These are phyloP conservation scores for Lycodopsis pacificus DNA, from an alignment of 2,797 vertebrate genomes.

Conservation along the genomic window DNA sequence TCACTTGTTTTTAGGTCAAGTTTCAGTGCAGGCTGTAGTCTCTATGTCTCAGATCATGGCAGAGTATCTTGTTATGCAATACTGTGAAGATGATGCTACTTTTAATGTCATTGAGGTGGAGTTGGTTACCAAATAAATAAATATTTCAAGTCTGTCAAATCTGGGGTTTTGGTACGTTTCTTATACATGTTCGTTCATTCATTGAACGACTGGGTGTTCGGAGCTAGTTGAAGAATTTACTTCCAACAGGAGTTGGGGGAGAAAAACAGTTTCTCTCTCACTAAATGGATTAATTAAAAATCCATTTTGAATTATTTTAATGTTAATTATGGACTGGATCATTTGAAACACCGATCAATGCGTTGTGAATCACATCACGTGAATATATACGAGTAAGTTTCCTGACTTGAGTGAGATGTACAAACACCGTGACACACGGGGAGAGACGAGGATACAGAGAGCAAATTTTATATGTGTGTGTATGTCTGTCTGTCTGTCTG, in stretches of 20 bases:
- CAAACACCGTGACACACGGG: too few relatives aligned
- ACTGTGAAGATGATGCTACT: slow-evolving; percentile 42
- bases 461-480: too few relatives aligned
- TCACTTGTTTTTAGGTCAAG: background rate
- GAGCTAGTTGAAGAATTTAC: background rate
- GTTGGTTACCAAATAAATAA: slow-evolving; percentile 59
- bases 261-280: background rate
- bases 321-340: background rate
- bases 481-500: too few relatives aligned
- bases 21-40: slow-evolving; percentile 17
- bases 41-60: slow-evolving; percentile 20
- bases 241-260: background rate
- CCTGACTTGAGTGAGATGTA: too few relatives aligned
- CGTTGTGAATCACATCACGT: too few relatives aligned
- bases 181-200: background rate
- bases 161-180: background rate
- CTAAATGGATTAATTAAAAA: background rate
- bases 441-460: too few relatives aligned
- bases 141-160: slow-evolving; percentile 24
- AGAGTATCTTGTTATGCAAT: slow-evolving; percentile 62
- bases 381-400: too few relatives aligned
- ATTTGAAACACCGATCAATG: too few relatives aligned
- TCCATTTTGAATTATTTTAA: background rate
- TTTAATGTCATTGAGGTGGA: slow-evolving; percentile 56
- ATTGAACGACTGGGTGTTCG: background rate